These are phyloP conservation scores for Zeus faber DNA, from an alignment of 2,113 vertebrate genomes.

Conservation along the genomic window DNA sequence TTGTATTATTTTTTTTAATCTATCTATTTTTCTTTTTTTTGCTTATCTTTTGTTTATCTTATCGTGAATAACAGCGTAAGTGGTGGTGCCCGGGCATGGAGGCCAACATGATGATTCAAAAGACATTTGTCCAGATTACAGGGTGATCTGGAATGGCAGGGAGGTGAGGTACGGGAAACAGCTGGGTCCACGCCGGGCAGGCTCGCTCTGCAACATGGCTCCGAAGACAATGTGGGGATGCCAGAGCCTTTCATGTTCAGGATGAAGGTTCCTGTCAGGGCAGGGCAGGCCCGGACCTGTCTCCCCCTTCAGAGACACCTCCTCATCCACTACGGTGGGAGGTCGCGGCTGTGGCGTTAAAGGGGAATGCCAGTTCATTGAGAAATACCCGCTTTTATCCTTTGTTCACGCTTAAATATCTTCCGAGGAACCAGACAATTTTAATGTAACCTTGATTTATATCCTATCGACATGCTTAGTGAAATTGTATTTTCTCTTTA, in stretches of 20 bases:
- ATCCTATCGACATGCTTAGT: no score
- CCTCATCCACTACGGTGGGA: constrained; percentile 31
- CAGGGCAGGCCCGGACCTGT: constrained; percentile 60
- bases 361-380: constrained; percentile 22
- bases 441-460: not conserved
- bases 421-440: not conserved
- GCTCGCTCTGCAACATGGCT: constrained; percentile 46
- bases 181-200: constrained; percentile 58
- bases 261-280: constrained; percentile 65
- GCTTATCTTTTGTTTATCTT: no score
- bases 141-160: constrained; percentile 56
- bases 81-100: constrained; percentile 34
- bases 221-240: constrained; percentile 59
- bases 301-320: constrained; percentile 21
- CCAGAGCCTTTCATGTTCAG: constrained; percentile 72
- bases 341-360: constrained; percentile 28
- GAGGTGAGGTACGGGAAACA: constrained; percentile 62
- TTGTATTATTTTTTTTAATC: no score
- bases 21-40: no score
- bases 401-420: constrained; percentile 19
- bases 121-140: constrained; percentile 65
- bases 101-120: constrained; percentile 53
- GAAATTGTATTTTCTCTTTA: no score
- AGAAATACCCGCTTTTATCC: constrained; percentile 1
- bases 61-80: no score